These are phyloP conservation scores for Spinus pinus DNA, from an alignment of 2,797 vertebrate species.

Conservation along the genomic window DNA sequence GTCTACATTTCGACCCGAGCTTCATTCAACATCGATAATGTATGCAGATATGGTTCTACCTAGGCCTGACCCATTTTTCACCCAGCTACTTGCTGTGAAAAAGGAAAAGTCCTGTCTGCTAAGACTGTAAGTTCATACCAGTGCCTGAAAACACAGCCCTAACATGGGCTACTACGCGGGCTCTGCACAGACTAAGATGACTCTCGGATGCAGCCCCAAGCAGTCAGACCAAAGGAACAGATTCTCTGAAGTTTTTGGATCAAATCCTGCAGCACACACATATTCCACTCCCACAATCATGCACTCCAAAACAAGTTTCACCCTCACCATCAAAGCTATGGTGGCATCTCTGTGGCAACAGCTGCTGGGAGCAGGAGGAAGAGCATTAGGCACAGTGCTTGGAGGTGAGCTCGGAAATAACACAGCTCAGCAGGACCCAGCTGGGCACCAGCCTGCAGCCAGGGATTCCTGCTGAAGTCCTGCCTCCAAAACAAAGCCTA, in stretches of 20 bases:
- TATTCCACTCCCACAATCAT: background rate
- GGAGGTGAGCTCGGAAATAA: background rate
- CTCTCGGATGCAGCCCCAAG: background rate
- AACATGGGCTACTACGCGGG: background rate
- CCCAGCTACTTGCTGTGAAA: background rate
- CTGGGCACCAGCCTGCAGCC: background rate
- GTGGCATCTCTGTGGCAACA: background rate
- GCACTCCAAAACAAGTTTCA: background rate
- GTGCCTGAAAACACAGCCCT: background rate
- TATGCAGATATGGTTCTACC: background rate
- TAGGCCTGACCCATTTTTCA: background rate
- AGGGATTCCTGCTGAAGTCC: background rate
- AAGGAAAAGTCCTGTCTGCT: background rate
- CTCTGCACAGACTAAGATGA: background rate
- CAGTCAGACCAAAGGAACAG: background rate
- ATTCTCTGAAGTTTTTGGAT: background rate
- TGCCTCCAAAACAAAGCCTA: background rate
- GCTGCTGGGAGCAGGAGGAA: background rate
- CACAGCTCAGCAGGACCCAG: background rate
- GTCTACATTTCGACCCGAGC: rapidly evolving
- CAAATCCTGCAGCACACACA: background rate
- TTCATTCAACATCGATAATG: background rate
- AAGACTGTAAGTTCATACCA: background rate
- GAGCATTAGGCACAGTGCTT: background rate
- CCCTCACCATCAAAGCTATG: background rate